Evolutionary conservation across 1,140 invertebrate genomes (phyloP), one percentile per base, ranked within the genome.

Genomic region (Bombus impatiens): DNA sequence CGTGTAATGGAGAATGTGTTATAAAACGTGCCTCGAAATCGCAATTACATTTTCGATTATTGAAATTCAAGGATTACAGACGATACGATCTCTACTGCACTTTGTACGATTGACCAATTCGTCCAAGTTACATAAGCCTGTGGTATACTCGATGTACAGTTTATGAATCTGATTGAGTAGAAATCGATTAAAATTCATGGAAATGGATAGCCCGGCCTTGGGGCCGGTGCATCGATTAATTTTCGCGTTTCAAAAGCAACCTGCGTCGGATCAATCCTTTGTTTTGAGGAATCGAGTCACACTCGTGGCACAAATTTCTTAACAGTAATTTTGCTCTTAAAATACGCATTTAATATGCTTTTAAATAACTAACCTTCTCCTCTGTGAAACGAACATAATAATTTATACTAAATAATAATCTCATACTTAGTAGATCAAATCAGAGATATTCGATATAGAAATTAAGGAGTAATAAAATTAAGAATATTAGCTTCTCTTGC

Each of bases 211-310:
- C 22, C 35, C 71, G 78, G 79, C 84, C 87, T 89, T 83, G 88
- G 15, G 71, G n/a, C 32, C 70, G 42, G 40, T 42, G 87, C 44
- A 70, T 47, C 79, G 79, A 79, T 9, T 47, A 47, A 32, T 32
- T n/a, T 37, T 53, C 75, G 71, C 79, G 67, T 76, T 86, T 83
- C 78, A 87, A 89, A 88, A 89, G 87, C 79, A 28, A 57, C 32
- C 62, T 62, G 62, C 53, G 59, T 32, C n/a, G n/a, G 5, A n/a
- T 28, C 59, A 28, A 74, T 13, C 13, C 40, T 62, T n/a, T 13
- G 28, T 28, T 62, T 10, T 2, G 1, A 12, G 3, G 1, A 10
- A 62, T 62, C 59, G 25, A 13, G 59, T 5, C 28, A n/a, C 59
- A 12, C 28, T 62, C 59, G 59, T 28, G 59, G 10, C 8, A n/a